Evolutionary conservation across 2,888 invertebrate species (phyloP), one percentile per base, ranked within the genome.

Genomic region (Aelia acuminata): DNA sequence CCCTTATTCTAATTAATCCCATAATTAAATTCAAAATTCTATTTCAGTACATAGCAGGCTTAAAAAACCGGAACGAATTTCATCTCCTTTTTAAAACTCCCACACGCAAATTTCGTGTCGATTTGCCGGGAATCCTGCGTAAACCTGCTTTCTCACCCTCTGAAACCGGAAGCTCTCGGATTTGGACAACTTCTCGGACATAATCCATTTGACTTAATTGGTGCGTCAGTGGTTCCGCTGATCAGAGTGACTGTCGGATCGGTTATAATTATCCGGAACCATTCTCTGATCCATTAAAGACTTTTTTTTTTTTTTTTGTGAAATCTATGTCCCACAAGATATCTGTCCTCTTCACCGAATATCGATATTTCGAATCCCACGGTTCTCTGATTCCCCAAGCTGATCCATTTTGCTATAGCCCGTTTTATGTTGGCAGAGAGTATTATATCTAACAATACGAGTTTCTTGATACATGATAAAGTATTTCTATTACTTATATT

Each of bases 201-300:
- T 80, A 43, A n/a, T 43, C 80, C n/a, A 80, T 47, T 80, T 4
- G 3, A 43, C n/a, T 47, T 80, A 80, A 80, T 80, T 47, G 80
- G 43, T 3, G n/a, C n/a, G 43, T 80, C 43, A 80, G 43, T 39
- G n/a, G 39, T 39, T 75, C 22, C 75, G 35, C 22, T 35, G 22
- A 35, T 31, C 5, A 0, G 13, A 35, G 43, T n/a, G 39, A 43
- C n/a, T 43, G 31, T 35, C 18, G 35, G 35, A 70, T 80, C n/a
- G 80, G 43, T 80, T 13, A n/a, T 80, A 80, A 80, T 43, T 80
- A 80, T 43, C 47, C 43, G 1, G 13, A n/a, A 39, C 80, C n/a
- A 47, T 43, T 80, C n/a, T 43, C 43, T 43, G 43, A 2, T 43
- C 80, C 43, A 43, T 80, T 80, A 80, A 80, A 39, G 15, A 39